These are phyloP conservation scores for Meteorus sp. DNA, from an alignment of 1,140 invertebrate species.

Conservation along the genomic window DNA sequence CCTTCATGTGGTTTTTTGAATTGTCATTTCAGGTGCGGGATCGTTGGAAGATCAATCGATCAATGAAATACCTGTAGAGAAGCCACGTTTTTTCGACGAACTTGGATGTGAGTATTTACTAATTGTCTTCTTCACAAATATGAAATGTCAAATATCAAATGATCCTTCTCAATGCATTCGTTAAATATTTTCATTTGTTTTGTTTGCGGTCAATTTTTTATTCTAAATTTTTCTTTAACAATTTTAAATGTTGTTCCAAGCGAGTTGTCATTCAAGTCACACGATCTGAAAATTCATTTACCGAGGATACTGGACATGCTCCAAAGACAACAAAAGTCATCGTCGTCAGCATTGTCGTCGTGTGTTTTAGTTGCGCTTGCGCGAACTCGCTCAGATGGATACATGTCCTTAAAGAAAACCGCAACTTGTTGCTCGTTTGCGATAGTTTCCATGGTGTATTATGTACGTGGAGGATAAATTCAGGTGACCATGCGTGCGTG, in stretches of 20 bases:
- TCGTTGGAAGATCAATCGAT: constrained; percentile 32
- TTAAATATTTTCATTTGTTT: neutral
- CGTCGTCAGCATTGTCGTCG: neutral
- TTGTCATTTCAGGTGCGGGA: constrained; percentile 17
- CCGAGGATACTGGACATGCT: constrained; percentile 14
- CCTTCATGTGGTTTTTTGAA: too few relatives aligned
- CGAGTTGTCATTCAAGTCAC: constrained; percentile 33
- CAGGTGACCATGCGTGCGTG: neutral
- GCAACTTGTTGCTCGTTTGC: too few relatives aligned
- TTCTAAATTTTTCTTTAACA: constrained; percentile 1
- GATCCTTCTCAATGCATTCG: neutral
- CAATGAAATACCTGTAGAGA: constrained; percentile 36
- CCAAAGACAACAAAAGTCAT: neutral
- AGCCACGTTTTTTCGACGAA: constrained; percentile 62
- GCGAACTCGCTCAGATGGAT: constrained; percentile 1
- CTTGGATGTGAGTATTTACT: constrained; percentile 61
- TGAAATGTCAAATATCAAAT: neutral
- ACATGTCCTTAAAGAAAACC: too few relatives aligned
- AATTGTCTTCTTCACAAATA: neutral
- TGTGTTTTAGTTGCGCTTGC: neutral
- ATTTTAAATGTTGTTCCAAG: constrained; percentile 22
- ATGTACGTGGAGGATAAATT: too few relatives aligned
- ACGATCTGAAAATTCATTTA: constrained; percentile 34
- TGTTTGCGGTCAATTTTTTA: neutral
- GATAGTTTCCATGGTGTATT: too few relatives aligned